phyloP scores from a whole-genome alignment of 2,797 vertebrate species.

The Typhlichthys eigenmanni region DNA sequence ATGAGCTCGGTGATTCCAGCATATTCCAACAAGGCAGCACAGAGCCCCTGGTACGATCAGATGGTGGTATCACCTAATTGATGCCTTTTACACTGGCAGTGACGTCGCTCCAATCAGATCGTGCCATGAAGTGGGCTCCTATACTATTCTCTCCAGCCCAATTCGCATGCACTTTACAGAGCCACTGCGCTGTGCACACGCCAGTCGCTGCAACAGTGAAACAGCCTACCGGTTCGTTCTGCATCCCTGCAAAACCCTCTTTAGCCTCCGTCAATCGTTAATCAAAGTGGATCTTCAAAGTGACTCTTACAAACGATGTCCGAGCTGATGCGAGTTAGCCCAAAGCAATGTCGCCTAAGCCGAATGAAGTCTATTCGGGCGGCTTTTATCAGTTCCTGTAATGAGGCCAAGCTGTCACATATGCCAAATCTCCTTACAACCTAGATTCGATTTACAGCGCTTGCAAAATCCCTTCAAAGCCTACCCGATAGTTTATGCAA shows the following conservation, averaged over 20 bases:
- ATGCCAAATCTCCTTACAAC: constrained; percentile 33
- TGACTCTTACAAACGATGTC: too few relatives aligned
- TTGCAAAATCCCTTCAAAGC: constrained; percentile 7
- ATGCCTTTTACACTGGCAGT: constrained; percentile 45
- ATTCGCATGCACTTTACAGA: constrained; percentile 59
- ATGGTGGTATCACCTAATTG: constrained; percentile 59
- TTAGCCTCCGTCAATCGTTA: too few relatives aligned
- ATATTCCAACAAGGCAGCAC: constrained; percentile 38
- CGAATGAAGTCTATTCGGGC: not conserved
- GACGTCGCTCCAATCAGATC: constrained; percentile 69
- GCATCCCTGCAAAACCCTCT: too few relatives aligned
- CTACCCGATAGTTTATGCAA: not conserved
- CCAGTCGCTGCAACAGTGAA: constrained; percentile 16
- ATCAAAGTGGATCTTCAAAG: too few relatives aligned
- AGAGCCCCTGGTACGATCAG: constrained; percentile 23
- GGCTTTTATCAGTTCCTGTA: constrained; percentile 11
- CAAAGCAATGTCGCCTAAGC: too few relatives aligned
- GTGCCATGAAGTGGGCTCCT: constrained; percentile 59
- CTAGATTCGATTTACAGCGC: constrained; percentile 6
- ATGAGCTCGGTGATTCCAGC: constrained; percentile 38
- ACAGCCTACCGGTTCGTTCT: constrained; percentile 8
- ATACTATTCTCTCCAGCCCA: constrained; percentile 29
- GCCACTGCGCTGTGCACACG: constrained; percentile 43
- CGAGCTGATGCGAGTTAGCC: too few relatives aligned
- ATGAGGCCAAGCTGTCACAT: constrained; percentile 47